Base-by-base conservation (phyloP, 2,113 vertebrate species). In the Lophius piscatorius region DNA sequence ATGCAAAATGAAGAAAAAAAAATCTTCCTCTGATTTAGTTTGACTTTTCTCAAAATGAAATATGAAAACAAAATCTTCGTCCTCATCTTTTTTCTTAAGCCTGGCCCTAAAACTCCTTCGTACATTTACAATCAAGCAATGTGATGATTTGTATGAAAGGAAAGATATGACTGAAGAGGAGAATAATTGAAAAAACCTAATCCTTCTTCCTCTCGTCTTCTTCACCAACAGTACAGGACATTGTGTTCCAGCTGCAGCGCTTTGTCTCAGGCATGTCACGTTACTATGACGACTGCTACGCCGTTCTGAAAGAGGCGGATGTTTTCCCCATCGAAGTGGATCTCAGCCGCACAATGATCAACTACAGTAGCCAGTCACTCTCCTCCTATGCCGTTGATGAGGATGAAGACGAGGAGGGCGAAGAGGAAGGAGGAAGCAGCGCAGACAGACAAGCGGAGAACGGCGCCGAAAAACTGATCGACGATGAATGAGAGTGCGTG, bases 251-350 rank as follows among this genome's bases (percentile, higher is more conserved):
- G 93, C 94, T 99, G 40, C 97, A 98, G 83, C 94, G 97, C 65
- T 97, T 98, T 28, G 97, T 99, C 52, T 98, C 97, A 0, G 95
- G 95, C 0, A 96, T 99, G 95, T 98, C 97, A 1, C 95, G 90
- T 61, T 99, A 99, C 89, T 96, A 99, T 0, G 94, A 96, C 0
- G 95, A 98, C 75, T 99, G 97, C 88, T 98, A 98, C 1, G 92
- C 90, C 0, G 92, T 98, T 36, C 90, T 99, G 71, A 95, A 95
- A 12, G 94, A 94, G 0, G 96, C 97, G 0, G 97, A 98, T 4
- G 96, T 99, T 59, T 99, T 99, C 80, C 97, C 97, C 82, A 98
- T 99, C 11, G 97, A 99, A 60, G 97, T 99, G 89, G 97, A 98
- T 81, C 93, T 99, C 42, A 95, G 96, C 4, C 94, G 94, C 70